Percentiles rank a stretch among this genome's conserved stretches.
Evolutionary conservation across 2,113 vertebrate genomes (phyloP).

Genomic region (Oenanthe oenanthe): DNA sequence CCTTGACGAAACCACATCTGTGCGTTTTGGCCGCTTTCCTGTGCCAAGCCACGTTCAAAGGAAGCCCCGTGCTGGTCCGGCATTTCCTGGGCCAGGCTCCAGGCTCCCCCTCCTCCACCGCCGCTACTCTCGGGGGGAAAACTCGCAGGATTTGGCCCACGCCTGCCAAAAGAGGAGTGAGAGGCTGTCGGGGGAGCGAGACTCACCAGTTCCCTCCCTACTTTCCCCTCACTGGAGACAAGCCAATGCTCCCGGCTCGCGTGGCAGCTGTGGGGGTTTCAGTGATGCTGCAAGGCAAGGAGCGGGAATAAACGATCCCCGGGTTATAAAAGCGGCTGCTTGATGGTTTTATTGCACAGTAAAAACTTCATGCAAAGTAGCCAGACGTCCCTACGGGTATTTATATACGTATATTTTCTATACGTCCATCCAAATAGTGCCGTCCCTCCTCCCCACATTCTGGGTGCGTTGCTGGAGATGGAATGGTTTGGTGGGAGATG

Average conservation of each 20-base stretch:
- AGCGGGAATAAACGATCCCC: slow-evolving; percentile 36
- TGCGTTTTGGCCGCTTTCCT: not conserved
- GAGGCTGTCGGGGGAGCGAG: not conserved
- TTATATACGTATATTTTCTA: not conserved
- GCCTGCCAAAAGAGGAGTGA: not conserved
- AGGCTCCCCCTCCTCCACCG: not conserved
- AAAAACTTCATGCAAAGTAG: slow-evolving; percentile 63
- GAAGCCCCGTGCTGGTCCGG: not conserved
- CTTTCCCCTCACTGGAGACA: not conserved
- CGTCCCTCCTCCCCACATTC: not conserved
- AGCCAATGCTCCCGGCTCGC: not conserved
- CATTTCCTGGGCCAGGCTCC: not conserved
- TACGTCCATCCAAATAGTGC: not conserved
- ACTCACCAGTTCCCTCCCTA: not conserved
- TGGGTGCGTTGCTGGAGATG: slow-evolving; percentile 44
- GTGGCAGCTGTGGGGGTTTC: not conserved
- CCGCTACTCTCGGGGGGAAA: not conserved
- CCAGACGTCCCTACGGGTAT: not conserved
- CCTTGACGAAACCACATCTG: not conserved
- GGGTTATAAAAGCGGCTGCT: slow-evolving; percentile 51
- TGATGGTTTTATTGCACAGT: slow-evolving; percentile 69
- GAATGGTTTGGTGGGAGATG: slow-evolving; percentile 33
- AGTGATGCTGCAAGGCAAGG: slow-evolving; percentile 30
- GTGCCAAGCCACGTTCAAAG: not conserved
- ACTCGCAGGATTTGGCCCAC: not conserved